Base-by-base conservation (phyloP, 2,113 vertebrate species). In the Sakesphorus luctuosus region DNA sequence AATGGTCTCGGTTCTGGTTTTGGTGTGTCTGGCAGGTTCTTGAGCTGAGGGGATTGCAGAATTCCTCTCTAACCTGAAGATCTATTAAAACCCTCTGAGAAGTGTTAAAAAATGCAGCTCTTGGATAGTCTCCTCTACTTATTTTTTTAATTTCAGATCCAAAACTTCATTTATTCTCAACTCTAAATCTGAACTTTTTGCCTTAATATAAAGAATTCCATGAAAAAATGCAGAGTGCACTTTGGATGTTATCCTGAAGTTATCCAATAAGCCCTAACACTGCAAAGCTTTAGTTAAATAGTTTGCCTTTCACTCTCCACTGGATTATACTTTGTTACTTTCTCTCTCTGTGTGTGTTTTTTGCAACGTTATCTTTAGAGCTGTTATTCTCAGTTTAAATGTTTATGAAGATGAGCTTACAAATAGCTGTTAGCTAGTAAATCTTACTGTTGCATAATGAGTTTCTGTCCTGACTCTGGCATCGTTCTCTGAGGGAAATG, bases 351-450 rank as follows among this genome's bases (percentile, higher is more conserved):
- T 55, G 2, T 90, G 7, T 55, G 2, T 43, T 73, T 88, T 92
- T 87, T 87, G 69, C 18, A 11, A 62, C 9, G 25, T 13, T 81
- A 36, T 63, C 59, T 94, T 96, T 71, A 86, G 52, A 75, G 58
- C 43, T 53, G 50, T 73, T 93, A 19, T 49, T 88, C 68, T 74
- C 44, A 44, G 38, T 89, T 86, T 65, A 81, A 93, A 72, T 75
- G 72, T 78, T 89, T 49, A 61, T 74, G 86, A 84, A 81, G 85
- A 65, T 78, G 82, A 74, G 56, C 24, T 78, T 92, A 59, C 55
- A 92, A 93, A 86, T 90, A 93, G 28, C 73, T 90, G 47, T 50
- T 95, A 80, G 87, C 63, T 95, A 46, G 66, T 92, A 87, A 93
- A 74, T 65, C 63, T 76, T 71, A 2, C 3, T 49, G 55, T 62